Conservation (phyloP, 2,113 vertebrate genomes). For the Tachysurus fulvidraco region DNA sequence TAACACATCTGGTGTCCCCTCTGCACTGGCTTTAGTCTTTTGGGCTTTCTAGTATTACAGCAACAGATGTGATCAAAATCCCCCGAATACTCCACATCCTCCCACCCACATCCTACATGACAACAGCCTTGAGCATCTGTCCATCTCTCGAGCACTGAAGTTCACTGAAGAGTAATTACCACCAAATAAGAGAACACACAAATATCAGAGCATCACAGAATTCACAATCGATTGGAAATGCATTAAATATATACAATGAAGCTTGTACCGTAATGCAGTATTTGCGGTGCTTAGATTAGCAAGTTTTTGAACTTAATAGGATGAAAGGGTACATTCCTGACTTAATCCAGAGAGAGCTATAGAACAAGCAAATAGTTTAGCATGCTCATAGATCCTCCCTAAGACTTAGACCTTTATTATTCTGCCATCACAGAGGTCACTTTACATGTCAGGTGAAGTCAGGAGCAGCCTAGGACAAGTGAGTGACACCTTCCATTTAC, state of each 20-base stretch:
- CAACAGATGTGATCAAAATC: constrained; percentile 46
- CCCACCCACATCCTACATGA: constrained; percentile 57
- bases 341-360: constrained; percentile 8
- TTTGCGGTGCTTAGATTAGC: background rate
- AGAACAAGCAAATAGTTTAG: constrained; percentile 32
- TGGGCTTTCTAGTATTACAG: constrained; percentile 48
- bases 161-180: background rate
- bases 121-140: constrained; percentile 14
- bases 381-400: constrained; percentile 2
- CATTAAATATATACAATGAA: background rate
- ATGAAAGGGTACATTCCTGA: background rate
- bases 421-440: constrained; percentile 17
- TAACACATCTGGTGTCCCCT: constrained; percentile 54
- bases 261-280: background rate
- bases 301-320: background rate
- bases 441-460: constrained; percentile 36
- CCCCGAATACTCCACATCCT: constrained; percentile 26
- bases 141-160: background rate
- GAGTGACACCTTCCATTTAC: constrained; percentile 52
- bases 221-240: background rate
- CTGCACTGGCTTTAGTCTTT: constrained; percentile 42
- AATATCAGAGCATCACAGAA: background rate
- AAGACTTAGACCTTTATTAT: constrained; percentile 16
- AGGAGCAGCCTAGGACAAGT: constrained; percentile 16
- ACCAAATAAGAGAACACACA: background rate